Base-by-base conservation (phyloP, 2,797 vertebrate species). In the Kryptopterus vitreolus region DNA sequence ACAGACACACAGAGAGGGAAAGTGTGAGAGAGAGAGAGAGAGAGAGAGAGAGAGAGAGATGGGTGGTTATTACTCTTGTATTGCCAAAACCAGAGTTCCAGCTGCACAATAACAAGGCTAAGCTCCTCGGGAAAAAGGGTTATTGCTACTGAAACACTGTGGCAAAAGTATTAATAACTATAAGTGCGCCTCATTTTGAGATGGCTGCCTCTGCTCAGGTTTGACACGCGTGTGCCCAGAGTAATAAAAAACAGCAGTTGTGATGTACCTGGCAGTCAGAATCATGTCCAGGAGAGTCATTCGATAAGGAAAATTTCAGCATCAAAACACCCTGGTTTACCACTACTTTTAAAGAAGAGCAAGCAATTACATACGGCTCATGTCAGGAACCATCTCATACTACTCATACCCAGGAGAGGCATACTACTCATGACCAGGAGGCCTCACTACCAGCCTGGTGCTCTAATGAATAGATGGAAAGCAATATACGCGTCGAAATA, bases 71-170 rank as follows among this genome's bases (percentile, higher is more conserved):
- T 89, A 86, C 83, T 84, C 81, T 87, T 72, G 78, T 84, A 88
- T 85, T 83, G 85, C 80, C 74, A 76, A 81, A 85, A 81, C 75
- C 86, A 86, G 85, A 80, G 48, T 81, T 84, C 76, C 84, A 84
- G 85, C 88, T 87, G 82, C 84, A 87, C 89, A 90, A 90, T 90
- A 89, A 90, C 85, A 79, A 84, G 78, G 80, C 85, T 89, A 88
- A 89, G 85, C 86, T 87, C 86, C 85, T 83, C 74, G 69, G 84
- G 86, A 84, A 82, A n/a, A 81, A 79, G 83, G 81, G 88, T 89
- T 89, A 89, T 89, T 89, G 87, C 87, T 78, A 80, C 86, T 82
- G 86, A 85, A 88, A 87, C 88, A 85, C 84, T 80, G 83, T 85
- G 86, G 85, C 86, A 85, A 82, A 72, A 84, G 87, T 88, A 88